Base-by-base conservation (phyloP, 1,140 invertebrate genomes). In the Drosophila melanica region DNA sequence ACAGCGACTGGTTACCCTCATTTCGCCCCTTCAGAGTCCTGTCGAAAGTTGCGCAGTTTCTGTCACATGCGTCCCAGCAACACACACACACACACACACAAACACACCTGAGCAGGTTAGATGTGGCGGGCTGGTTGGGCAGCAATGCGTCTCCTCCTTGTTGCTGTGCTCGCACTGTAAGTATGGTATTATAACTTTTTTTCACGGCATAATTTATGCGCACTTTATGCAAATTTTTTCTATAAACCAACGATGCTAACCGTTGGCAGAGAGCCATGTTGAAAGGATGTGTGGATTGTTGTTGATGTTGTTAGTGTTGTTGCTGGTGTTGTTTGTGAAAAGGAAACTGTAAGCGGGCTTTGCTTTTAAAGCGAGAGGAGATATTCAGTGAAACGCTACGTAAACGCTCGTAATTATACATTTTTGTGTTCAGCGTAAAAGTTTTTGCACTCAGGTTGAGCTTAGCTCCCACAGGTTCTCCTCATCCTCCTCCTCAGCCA, bases 161-260 rank as follows among this genome's bases (percentile, higher is more conserved):
- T 48, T 51, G 20, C 30, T 20, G 16, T 14, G 12, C 16, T 63
- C 62, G 14, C 69, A 53, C 67, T 75, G 60, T 71, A 75, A 75
- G 73, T 75, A 75, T 72, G 73, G 73, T 59, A 75, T 75, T 75
- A 75, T 75, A 75, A 75, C 73, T 75, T 75, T 75, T 74, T 73
- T 71, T 58, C 68, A 71, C 60, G 73, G 68, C 68, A 75, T 72
- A 75, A 75, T 75, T 75, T 75, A 75, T 75, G 73, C 68, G 68
- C 73, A 75, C 60, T 75, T 75, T 75, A 75, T 75, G 68, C 60
- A 75, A 75, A 75, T 75, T 71, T 75, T 71, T 72, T 63, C 62
- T 64, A 62, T 65, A 71, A 75, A 71, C 60, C 68, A 62, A 62
- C 72, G 55, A 58, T 62, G 58, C 45, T 65, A 48, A 63, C 44